Conservation (phyloP, 2,113 vertebrate genomes). For the Danionella cerebrum region DNA sequence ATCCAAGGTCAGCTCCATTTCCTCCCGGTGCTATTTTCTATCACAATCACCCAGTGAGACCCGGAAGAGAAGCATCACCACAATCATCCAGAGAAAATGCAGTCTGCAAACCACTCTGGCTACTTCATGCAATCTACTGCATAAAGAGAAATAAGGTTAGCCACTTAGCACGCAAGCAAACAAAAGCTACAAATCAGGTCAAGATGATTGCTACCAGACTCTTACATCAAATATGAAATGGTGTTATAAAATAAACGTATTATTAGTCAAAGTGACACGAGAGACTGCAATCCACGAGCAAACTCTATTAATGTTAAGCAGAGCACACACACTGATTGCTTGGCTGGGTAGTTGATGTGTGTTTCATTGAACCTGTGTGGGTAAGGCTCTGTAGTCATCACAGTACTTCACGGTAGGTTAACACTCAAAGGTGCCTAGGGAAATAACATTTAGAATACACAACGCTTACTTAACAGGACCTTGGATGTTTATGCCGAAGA, state of each 20-base stretch:
- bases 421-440: conserved; percentile 64
- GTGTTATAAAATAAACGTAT: too few species aligned
- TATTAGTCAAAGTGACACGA: too few species aligned
- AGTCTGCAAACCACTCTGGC: background rate
- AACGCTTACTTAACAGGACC: conserved; percentile 65
- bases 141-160: background rate
- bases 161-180: too few species aligned
- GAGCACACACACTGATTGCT: conserved; percentile 10
- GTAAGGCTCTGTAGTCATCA: conserved; percentile 51
- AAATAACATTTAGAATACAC: conserved; percentile 56
- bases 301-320: conserved; percentile 19
- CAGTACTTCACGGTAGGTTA: conserved; percentile 56
- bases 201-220: background rate
- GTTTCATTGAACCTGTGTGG: conserved; percentile 33
- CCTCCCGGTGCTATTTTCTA: conserved; percentile 44
- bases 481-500: conserved; percentile 54
- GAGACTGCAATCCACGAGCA: conserved; percentile 3
- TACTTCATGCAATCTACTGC: conserved; percentile 1
- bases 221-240: too few species aligned
- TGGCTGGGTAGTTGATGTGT: conserved; percentile 30
- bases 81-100: conserved; percentile 14
- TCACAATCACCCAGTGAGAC: conserved; percentile 26
- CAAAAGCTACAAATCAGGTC: background rate
- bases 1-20: conserved; percentile 72
- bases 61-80: conserved; percentile 13